Base-by-base conservation (phyloP, 2,888 invertebrate species). In the Cheilosia soror region DNA sequence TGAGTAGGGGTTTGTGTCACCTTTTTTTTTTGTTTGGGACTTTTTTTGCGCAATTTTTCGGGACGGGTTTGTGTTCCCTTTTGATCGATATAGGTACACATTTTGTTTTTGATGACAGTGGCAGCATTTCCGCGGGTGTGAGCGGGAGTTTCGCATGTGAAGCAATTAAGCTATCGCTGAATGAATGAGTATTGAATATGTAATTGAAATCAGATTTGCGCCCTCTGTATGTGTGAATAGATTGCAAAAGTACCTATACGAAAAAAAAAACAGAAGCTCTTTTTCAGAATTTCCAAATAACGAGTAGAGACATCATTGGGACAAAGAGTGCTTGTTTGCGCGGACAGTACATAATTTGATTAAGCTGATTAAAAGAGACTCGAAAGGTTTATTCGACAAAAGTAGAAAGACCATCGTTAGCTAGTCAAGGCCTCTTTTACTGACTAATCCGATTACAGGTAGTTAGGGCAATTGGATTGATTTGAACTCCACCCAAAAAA, bases 291-390 rank as follows among this genome's bases (percentile, higher is more conserved):
- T 66, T 58, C 51, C 76, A 68, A 60, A 53, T 58, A 11, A 37
- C 37, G 37, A 37, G 20, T 58, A 66, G 47, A 33, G n/a, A n/a
- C n/a, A n/a, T n/a, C 31, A 63, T 25, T 62, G 11, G 6, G n/a
- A 44, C 47, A 33, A 37, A 47, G 65, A 11, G 58, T 29, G 37
- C 40, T 57, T 58, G 55, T 31, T 13, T 33, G 49, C 31, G 58
- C 20, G 42, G n/a, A 55, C 73, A 42, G 49, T 57, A 49, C 44
- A 65, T 68, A 69, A 84, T 75, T 84, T 68, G 69, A 69, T 84
- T 69, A 79, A 79, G 79, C 79, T 84, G 79, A 84, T 79, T 79
- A 69, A 65, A 84, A 60, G 68, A 33, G 47, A 73, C 33, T 63
- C 72, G 49, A 66, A 49, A 49, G 63, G 51, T 57, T 60, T 53